Evolutionary conservation across 2,797 vertebrate species (phyloP), one percentile per base, ranked within the genome.

Genomic region (Platalea minor): DNA sequence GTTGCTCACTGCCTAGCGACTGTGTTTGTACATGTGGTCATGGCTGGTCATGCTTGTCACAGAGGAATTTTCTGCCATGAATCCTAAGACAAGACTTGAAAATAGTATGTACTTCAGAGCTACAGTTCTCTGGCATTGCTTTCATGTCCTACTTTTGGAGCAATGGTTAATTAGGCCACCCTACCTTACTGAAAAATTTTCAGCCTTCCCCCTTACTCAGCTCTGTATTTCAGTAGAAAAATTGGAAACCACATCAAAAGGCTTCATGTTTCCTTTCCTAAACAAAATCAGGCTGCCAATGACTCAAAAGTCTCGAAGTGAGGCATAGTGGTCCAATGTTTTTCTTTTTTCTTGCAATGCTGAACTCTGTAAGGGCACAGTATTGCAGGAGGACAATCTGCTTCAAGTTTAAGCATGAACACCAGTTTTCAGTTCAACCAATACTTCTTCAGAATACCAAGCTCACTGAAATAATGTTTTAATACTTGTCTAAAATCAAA

Each of bases 391-490:
- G 85, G n/a, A 88, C 4, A 84, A 67, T 61, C 90, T 91, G 35
- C 59, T 94, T 89, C 65, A 79, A 72, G 64, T 94, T 95, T 76
- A 86, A 78, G 35, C 46, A 69, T 10, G 18, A 96, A 79, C 69
- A 86, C 14, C 26, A 61, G 17, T 41, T 95, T 95, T 90, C 26
- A 79, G 39, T 93, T 91, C 82, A 89, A 79, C 19, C 24, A 81
- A 57, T 73, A 59, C 31, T 74, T 89, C 53, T 89, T 78, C 76
- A 87, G 57, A 89, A 78, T 53, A 76, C 37, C 54, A 89, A 17
- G 15, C 24, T 90, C 35, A 54, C 63, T 84, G 67, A 75, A 93
- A 94, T 60, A 88, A 93, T 95, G 93, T 95, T 96, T 91, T 90
- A 81, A 86, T 61, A 78, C 61, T 87, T 85, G 51, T 72, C 63